A percentile compares a stretch with the other conserved stretches of the same genome.
Conservation (phyloP, 2,797 vertebrate genomes). For the Melanotaenia maccullochi region DNA sequence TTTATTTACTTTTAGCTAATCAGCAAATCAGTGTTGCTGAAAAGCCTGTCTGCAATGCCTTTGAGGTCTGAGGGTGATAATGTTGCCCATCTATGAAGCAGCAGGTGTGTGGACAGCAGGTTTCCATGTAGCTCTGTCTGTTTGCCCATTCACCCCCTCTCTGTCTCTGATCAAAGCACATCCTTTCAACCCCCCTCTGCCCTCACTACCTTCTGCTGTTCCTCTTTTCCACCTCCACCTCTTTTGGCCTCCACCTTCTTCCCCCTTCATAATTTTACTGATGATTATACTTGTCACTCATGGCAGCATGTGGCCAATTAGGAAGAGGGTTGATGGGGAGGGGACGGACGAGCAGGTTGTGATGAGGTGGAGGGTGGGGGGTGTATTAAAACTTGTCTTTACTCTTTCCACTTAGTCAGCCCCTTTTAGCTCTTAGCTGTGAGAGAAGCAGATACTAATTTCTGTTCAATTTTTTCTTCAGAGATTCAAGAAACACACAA, state of each 20-base stretch:
- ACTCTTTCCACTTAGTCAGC: slow-evolving; percentile 50
- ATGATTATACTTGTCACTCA: slow-evolving; percentile 95
- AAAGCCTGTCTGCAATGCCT: slow-evolving; percentile 27
- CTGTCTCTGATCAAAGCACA: slow-evolving; percentile 76
- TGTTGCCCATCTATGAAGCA: slow-evolving; percentile 69
- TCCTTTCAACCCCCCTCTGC: slow-evolving; percentile 60
- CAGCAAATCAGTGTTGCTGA: slow-evolving; percentile 7
- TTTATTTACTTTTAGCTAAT: slow-evolving; percentile 13
- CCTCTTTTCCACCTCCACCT: slow-evolving; percentile 51
- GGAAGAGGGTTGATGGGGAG: slow-evolving; percentile 66
- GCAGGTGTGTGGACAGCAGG: slow-evolving; percentile 82
- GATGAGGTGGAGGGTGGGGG: slow-evolving; percentile 19
- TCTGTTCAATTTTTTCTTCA: slow-evolving; percentile 65
- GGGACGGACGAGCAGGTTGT: slow-evolving; percentile 51
- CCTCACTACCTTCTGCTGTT: slow-evolving; percentile 64
- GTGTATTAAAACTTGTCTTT: slow-evolving; percentile 54
- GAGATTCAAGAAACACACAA: slow-evolving; percentile 52
- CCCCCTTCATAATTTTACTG: slow-evolving; percentile 89
- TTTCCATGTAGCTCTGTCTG: slow-evolving; percentile 76
- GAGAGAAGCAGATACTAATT: slow-evolving; percentile 66
- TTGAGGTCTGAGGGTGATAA: slow-evolving; percentile 48
- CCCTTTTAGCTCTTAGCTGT: slow-evolving; percentile 57
- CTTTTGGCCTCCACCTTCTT: slow-evolving; percentile 44
- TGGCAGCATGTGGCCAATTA: slow-evolving; percentile 88
- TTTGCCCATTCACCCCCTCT: slow-evolving; percentile 67